Conservation (phyloP, 2,888 invertebrate species). For the Anthrax anthrax region DNA sequence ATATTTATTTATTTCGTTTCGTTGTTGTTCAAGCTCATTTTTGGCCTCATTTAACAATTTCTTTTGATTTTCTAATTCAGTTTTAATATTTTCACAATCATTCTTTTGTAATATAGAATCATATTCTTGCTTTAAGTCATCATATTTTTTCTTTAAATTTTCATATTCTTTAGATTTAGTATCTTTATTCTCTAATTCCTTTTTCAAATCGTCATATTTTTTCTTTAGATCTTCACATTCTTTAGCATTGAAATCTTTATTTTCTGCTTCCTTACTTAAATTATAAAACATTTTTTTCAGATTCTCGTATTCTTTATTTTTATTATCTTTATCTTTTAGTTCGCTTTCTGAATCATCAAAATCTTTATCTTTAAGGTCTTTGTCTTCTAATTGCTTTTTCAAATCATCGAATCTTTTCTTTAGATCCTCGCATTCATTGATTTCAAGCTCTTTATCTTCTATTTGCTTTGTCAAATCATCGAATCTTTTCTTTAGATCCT, state of each 20-base stretch:
- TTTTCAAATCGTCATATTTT: not conserved
- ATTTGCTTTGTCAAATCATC: not conserved
- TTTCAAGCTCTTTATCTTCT: not conserved
- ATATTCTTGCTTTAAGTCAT: not conserved
- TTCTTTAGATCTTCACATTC: not conserved
- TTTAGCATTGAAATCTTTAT: not conserved
- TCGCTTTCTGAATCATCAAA: not conserved
- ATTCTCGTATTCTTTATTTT: not conserved
- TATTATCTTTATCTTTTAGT: not conserved
- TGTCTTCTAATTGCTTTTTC: not conserved
- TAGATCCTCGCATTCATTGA: not conserved
- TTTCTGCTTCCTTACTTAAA: not conserved
- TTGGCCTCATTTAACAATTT: not conserved
- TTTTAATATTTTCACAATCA: not conserved
- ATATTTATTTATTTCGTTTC: conserved; percentile 3
- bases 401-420: not conserved
- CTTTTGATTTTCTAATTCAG: not conserved
- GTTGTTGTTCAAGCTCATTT: not conserved
- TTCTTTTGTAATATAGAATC: not conserved
- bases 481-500: not conserved
- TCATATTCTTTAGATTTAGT: not conserved
- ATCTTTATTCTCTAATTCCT: not conserved
- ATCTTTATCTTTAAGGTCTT: not conserved
- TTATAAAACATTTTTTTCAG: not conserved
- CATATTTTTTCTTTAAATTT: not conserved